Base-by-base conservation (phyloP, 1,140 invertebrate species). In the Atta texana region DNA sequence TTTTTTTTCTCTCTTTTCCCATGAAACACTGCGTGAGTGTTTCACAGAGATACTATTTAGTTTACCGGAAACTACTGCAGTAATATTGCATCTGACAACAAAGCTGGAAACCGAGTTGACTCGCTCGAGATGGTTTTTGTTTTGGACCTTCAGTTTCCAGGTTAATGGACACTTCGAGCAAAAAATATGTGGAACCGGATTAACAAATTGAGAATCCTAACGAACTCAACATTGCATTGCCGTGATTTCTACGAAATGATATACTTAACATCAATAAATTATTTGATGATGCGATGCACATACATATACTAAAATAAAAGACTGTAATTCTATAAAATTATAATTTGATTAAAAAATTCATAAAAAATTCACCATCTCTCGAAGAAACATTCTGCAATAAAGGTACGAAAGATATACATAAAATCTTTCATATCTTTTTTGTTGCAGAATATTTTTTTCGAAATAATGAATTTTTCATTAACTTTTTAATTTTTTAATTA, bases 1-100 rank as follows among this genome's bases (percentile, higher is more conserved):
- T 66, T 77, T 8, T 8, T 31, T 63, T 28, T 28, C 5, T 28
- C n/a, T 21, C 7, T 14, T 6, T 59, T 16, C 16, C 4, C 31
- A n/a, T 14, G 21, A 78, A 78, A 78, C 44, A 78, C 0, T 66
- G 34, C 44, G 16, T 21, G 39, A 63, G 5, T 53, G 18, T 64
- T 21, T 39, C 7, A 14, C 31, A 14, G 51, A 53, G n/a, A 72
- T 59, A 34, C 24, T 72, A 66, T 82, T 72, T 72, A 59, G 66
- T 82, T 82, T 82, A 49, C 53, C 18, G 21, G 51, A 82, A 72
- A 24, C 78, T 49, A 74, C 21, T 44, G 78, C 57, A 71, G 53
- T 82, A 82, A 82, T 82, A 82, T 82, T 82, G n/a, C 78, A 39
- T 71, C 64, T 57, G 64, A 81, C 78, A 82, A 72, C 78, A 82